phyloP scores from a whole-genome alignment of 2,113 vertebrate genomes.

The Isichthys henryi region DNA sequence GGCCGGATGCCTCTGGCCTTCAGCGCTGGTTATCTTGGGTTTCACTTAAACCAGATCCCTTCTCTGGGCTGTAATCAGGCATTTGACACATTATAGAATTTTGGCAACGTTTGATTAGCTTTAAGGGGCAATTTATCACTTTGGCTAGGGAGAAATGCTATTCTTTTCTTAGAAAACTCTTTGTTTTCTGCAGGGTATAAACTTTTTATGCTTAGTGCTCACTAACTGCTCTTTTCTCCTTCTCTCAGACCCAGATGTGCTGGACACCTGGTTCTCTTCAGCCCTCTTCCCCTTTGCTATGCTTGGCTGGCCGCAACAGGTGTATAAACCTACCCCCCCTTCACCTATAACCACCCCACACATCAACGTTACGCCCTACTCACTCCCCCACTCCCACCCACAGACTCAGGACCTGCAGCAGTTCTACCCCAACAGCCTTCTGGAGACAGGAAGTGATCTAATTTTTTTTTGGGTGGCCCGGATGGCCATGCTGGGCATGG shows the following conservation, averaged over 20 bases:
- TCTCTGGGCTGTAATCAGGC: not conserved
- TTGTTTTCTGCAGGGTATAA: not conserved
- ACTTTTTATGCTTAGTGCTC: not conserved
- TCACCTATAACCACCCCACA: not conserved
- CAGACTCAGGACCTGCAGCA: slow-evolving; percentile 69
- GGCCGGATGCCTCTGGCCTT: not conserved
- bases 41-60: not conserved
- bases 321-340: slow-evolving; percentile 19
- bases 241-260: slow-evolving; percentile 71
- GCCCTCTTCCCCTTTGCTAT: slow-evolving; percentile 83
- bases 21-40: not conserved
- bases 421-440: slow-evolving; percentile 78
- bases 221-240: not conserved
- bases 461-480: slow-evolving; percentile 89
- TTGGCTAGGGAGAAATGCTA: not conserved
- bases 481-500: slow-evolving; percentile 82
- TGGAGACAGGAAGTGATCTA: slow-evolving; percentile 85
- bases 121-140: not conserved
- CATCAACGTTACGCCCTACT: not conserved
- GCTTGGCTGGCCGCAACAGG: slow-evolving; percentile 80
- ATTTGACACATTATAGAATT: not conserved
- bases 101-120: not conserved
- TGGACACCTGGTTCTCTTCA: slow-evolving; percentile 89
- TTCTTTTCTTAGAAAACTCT: not conserved
- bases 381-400: not conserved